A percentile compares a stretch with the other conserved stretches of the same genome.
These are phyloP conservation scores for Conopomorpha cramerella DNA, from an alignment of 1,140 invertebrate species.

Conservation along the genomic window DNA sequence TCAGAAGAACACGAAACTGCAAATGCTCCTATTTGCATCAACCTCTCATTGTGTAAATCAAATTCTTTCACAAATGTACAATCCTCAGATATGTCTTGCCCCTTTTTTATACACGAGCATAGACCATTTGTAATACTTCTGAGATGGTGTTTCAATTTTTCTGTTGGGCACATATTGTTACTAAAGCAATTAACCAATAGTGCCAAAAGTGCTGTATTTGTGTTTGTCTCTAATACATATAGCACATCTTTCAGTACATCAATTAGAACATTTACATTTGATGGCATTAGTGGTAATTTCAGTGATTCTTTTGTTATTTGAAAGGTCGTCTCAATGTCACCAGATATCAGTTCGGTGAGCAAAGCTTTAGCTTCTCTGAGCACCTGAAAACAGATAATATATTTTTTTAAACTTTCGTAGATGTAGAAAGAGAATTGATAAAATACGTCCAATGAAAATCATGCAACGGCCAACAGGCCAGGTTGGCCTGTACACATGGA, in stretches of 20 bases:
- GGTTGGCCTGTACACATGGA: no score
- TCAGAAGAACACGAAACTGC: constrained; percentile 69
- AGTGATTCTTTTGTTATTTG: constrained; percentile 21
- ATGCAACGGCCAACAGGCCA: no score
- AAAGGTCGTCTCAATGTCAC: constrained; percentile 21
- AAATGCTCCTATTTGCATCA: constrained; percentile 69
- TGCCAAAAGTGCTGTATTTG: constrained; percentile 38
- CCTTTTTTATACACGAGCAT: constrained; percentile 15
- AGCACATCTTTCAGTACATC: constrained; percentile 45
- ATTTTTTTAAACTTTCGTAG: no score
- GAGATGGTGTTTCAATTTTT: constrained; percentile 28
- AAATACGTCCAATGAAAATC: no score
- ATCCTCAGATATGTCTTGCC: constrained; percentile 17
- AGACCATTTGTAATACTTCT: constrained; percentile 7
- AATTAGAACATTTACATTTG: constrained; percentile 38
- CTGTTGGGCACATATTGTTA: constrained; percentile 20
- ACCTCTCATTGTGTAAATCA: constrained; percentile 68
- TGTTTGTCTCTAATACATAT: constrained; percentile 43
- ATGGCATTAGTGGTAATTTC: constrained; percentile 35
- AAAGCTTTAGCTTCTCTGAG: constrained; percentile 41
- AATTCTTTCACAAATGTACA: constrained; percentile 61
- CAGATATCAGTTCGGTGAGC: constrained; percentile 26
- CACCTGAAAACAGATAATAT: constrained; percentile 15
- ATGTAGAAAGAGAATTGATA: no score
- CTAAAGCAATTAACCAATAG: constrained; percentile 41